Conservation (phyloP, 2,797 vertebrate species). For the Orientallactaga sibirica region DNA sequence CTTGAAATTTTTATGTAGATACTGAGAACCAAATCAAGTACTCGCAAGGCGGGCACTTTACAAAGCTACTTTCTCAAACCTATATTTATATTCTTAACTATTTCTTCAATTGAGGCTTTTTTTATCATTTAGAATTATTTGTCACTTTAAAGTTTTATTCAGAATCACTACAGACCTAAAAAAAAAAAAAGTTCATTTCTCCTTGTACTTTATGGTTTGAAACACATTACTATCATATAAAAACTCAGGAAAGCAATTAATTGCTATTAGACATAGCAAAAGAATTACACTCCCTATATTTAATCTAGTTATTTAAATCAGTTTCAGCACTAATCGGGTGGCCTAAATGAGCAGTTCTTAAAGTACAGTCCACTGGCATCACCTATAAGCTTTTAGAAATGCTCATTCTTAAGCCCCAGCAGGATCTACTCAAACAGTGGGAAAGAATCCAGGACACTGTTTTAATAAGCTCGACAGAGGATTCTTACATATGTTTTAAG, state of each 20-base stretch:
- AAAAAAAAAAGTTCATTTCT: background rate
- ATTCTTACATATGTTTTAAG: background rate
- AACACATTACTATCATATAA: background rate
- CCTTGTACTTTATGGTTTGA: background rate
- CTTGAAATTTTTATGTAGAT: too few species aligned
- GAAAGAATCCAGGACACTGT: background rate
- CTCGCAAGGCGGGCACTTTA: too few species aligned
- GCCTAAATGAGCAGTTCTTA: background rate
- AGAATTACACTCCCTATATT: background rate
- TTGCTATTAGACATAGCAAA: background rate
- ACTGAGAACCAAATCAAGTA: too few species aligned
- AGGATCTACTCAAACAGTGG: background rate
- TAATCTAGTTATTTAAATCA: background rate
- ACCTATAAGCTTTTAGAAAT: background rate
- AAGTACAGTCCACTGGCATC: background rate
- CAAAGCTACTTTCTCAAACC: too few species aligned
- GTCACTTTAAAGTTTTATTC: slow-evolving; percentile 44
- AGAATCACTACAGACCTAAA: background rate
- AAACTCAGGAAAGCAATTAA: slow-evolving; percentile 2
- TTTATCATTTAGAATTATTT: slow-evolving; percentile 29
- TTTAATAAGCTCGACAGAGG: background rate
- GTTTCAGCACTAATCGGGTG: background rate
- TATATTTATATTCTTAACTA: background rate
- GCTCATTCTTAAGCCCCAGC: background rate
- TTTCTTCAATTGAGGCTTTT: background rate